Base-by-base conservation (phyloP, 1,140 invertebrate genomes). In the Glomeris maerens region DNA sequence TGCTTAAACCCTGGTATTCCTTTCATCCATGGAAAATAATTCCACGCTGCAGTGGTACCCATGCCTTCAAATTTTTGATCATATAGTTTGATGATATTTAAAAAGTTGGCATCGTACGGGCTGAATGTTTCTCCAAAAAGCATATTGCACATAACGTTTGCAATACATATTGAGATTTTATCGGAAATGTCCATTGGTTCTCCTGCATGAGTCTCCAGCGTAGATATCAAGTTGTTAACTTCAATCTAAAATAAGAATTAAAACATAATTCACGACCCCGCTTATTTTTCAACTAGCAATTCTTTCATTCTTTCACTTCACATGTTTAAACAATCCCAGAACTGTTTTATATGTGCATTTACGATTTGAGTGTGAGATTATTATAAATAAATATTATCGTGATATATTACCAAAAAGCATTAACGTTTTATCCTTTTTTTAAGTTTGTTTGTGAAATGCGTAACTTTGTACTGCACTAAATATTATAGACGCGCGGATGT, bases 71-170 rank as follows among this genome's bases (percentile, higher is more conserved):
- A 13, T 36, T 36, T 17, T 36, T 36, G 17, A 36, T 17, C 31
- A 36, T 36, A 13, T 36, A 10, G 31, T 36, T 10, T 13, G 17
- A 17, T 36, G 17, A 36, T 36, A 17, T 17, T 36, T 36, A 36
- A 36, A 36, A 36, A 36, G 10, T 36, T 17, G 10, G 10, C 17
- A 36, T 36, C 31, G 17, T 36, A 13, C 10, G 10, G 17, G 31
- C 31, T 17, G 17, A 36, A 36, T 17, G 31, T 13, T 36, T 36
- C 17, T 36, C 31, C 31, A 13, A 36, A 36, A 36, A 36, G 10
- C 31, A 46, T 46, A 27, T 23, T 7, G 22, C 13, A 23, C n/a
- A 46, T 46, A 22, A 29, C 25, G 21, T 46, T 46, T 7, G 45
- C 26, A 27, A 46, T 20, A 22, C 45, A 27, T 10, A 46, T 46